Evolutionary conservation across 2,888 invertebrate species (phyloP), one percentile per base, ranked within the genome.

Genomic region (Epinotia demarniana): DNA sequence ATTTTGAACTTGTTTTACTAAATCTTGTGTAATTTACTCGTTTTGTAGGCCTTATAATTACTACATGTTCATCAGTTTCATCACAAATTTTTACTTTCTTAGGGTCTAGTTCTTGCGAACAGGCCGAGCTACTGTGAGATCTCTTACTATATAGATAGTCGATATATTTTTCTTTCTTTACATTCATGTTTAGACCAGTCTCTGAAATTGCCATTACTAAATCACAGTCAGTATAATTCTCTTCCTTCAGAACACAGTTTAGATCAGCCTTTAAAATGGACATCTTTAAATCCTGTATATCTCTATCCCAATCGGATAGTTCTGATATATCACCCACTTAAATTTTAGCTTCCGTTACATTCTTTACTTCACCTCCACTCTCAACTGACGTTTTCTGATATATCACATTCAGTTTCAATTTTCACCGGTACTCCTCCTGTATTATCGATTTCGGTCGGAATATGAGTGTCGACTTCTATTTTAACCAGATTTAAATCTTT

Each of bases 1-100:
- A 19, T 62, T 80, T 81, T 86, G 85, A 49, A 86, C 71, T 12
- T 73, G 60, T 72, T 79, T 80, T 2, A 82, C 76, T 0, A 66
- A 43, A 3, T 80, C 79, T 9, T 61, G 11, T 39, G 61, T 77
- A 0, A 88, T 80, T 46, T 75, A 70, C 11, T 72, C 77, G 1
- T 77, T 49, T 4, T 81, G 81, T 77, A 0, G 82, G 82, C 12
- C 74, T 70, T 39, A 88, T 81, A 11, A 39, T 70, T 11, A 86
- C 60, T 43, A 67, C 0, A 19, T 49, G 33, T 53, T 62, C 62
- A 18, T 27, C 46, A 55, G 39, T 55, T 12, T 57, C 33, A 8
- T 4, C 8, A 27, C 12, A 43, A 2, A 53, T 12, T 79, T 80
- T 79, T 9, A 53, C 61, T 73, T 77, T 80, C 33, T 79, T 80